Conservation (phyloP, 1,140 invertebrate species). For the Neuroterus valhalla region DNA sequence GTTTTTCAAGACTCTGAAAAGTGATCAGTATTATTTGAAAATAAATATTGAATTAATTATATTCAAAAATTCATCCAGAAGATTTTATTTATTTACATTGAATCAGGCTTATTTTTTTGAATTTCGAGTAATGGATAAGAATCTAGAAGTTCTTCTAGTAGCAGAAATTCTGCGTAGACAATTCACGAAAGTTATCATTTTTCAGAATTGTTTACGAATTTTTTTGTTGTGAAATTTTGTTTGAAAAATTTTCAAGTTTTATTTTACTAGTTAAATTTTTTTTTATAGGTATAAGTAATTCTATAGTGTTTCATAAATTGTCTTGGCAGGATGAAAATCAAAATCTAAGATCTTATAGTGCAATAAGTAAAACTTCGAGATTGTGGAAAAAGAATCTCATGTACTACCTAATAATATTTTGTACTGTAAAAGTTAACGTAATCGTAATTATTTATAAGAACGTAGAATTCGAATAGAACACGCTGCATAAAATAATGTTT, state of each 20-base stretch:
- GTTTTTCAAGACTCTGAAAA: no score
- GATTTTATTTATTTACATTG: no score
- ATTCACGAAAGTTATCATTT: not conserved
- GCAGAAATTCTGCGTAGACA: conserved; percentile 13
- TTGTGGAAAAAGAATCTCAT: not conserved
- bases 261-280: not conserved
- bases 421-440: conserved; percentile 26
- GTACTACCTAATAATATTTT: conserved; percentile 10
- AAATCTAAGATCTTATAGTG: conserved; percentile 19
- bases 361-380: conserved; percentile 17
- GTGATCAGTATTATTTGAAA: no score
- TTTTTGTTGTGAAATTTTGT: no score
- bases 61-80: no score
- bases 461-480: conserved; percentile 22
- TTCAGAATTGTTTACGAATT: not conserved
- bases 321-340: conserved; percentile 10
- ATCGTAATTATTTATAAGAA: conserved; percentile 19
- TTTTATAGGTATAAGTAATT: not conserved
- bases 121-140: not conserved
- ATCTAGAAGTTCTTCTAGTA: not conserved
- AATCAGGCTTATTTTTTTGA: not conserved
- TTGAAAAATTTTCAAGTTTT: not conserved
- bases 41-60: no score
- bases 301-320: conserved; percentile 2
- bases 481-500: conserved; percentile 10